A percentile compares a stretch with the other conserved stretches of the same genome.
These are phyloP conservation scores for Xiphorhynchus erythropygius DNA, from an alignment of 2,797 vertebrate species.

Conservation along the genomic window DNA sequence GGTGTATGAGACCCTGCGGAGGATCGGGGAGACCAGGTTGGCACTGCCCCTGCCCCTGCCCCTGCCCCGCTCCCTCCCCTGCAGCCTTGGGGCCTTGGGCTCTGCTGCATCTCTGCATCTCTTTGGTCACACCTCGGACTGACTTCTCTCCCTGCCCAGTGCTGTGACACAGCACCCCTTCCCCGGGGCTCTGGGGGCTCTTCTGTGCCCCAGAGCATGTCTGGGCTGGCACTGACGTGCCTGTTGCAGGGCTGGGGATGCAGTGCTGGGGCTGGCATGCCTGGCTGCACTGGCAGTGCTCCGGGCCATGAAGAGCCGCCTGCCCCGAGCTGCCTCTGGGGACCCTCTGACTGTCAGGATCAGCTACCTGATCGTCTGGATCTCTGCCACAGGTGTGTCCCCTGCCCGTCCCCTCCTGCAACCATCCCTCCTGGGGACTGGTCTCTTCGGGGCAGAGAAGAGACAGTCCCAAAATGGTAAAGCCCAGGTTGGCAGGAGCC, in stretches of 20 bases:
- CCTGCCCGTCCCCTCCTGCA: accelerated
- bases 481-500: not conserved
- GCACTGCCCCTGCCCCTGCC: accelerated
- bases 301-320: slow-evolving; percentile 78
- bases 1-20: slow-evolving; percentile 87
- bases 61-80: not conserved
- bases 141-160: not conserved
- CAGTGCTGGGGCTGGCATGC: slow-evolving; percentile 85
- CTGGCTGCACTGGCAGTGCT: slow-evolving; percentile 78
- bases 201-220: accelerated
- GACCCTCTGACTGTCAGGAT: slow-evolving; percentile 45
- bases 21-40: slow-evolving; percentile 84
- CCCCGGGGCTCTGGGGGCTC: not conserved
- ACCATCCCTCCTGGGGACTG: not conserved
- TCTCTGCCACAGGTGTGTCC: slow-evolving; percentile 82
- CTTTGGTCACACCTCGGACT: not conserved
- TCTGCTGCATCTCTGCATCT: not conserved
- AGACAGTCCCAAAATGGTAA: not conserved
- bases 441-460: not conserved
- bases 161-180: accelerated
- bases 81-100: not conserved
- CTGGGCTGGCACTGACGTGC: not conserved
- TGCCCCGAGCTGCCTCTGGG: slow-evolving; percentile 24
- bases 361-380: slow-evolving; percentile 81
- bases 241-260: slow-evolving; percentile 80